Evolutionary conservation across 2,113 vertebrate species (phyloP).

Genomic region (Sigmodon hispidus): DNA sequence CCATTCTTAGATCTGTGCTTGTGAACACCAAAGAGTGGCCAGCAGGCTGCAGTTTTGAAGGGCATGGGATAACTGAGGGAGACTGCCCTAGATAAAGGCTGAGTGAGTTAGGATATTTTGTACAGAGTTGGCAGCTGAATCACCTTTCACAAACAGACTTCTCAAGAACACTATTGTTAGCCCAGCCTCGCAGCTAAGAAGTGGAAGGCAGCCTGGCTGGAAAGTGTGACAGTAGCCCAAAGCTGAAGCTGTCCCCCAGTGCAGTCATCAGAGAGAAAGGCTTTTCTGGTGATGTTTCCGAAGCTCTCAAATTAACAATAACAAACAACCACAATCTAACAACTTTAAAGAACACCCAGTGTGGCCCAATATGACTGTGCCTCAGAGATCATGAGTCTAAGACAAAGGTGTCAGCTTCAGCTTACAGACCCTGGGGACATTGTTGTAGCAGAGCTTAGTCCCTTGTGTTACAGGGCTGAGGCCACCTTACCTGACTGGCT

Average conservation of each 20-base stretch:
- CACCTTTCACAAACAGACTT: neutral
- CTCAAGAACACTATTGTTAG: neutral
- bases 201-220: neutral
- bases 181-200: neutral
- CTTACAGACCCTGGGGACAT: neutral
- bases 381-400: neutral
- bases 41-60: neutral
- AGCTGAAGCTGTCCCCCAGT: no score
- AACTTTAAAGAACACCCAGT: neutral
- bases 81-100: neutral
- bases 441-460: neutral
- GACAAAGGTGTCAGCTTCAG: neutral
- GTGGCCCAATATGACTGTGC: no score
- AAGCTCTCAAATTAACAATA: neutral
- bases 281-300: neutral
- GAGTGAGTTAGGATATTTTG: neutral
- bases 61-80: neutral
- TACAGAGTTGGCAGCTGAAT: neutral
- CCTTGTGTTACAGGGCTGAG: neutral
- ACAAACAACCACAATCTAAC: neutral
- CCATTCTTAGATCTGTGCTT: neutral
- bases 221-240: no score
- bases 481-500: neutral
- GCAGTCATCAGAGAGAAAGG: neutral
- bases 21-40: neutral